Base-by-base conservation (phyloP, 2,113 vertebrate species). In the Narcine bancroftii region DNA sequence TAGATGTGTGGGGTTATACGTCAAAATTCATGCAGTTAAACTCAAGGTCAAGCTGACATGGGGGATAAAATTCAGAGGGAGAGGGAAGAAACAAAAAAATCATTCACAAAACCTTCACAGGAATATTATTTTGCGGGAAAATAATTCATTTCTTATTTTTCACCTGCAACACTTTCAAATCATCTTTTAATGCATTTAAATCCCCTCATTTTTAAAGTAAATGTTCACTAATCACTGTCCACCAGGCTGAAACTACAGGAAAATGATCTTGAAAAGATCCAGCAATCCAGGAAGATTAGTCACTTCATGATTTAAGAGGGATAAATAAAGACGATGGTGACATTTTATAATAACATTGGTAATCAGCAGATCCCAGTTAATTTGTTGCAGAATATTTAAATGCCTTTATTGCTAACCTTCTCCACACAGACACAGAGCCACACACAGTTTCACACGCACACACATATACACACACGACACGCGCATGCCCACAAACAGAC, bases 121-220 rank as follows among this genome's bases (percentile, higher is more conserved):
- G 71, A 91, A 69, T 47, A 91, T 71, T 91, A 47, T 91, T 87
- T 47, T 69, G 63, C 29, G 26, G 24, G 6, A 91, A 91, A 91
- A 87, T 63, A 87, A 91, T 71, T 91, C 65, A 71, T 91, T 69
- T 42, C 63, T 69, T 91, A 69, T 65, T 47, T 47, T 91, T 71
- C 11, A 26, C 39, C 63, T 47, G 26, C 24, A 26, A 33, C 36
- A 21, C 89, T 91, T 91, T 71, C 89, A 91, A 69, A 71, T 91
- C 89, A 47, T 91, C 65, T 91, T 69, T 91, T 45, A 91, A 91
- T 91, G 89, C 89, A 91, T 91, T 91, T 91, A 91, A 91, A 91
- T 91, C 42, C 89, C 89, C 65, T 91, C 89, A 91, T 91, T 71
- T 91, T 39, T 91, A 69, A 66, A 91, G 26, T 69, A 91, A 71